Base-by-base conservation (phyloP, 2,797 vertebrate species). In the Micrastur ruficollis region DNA sequence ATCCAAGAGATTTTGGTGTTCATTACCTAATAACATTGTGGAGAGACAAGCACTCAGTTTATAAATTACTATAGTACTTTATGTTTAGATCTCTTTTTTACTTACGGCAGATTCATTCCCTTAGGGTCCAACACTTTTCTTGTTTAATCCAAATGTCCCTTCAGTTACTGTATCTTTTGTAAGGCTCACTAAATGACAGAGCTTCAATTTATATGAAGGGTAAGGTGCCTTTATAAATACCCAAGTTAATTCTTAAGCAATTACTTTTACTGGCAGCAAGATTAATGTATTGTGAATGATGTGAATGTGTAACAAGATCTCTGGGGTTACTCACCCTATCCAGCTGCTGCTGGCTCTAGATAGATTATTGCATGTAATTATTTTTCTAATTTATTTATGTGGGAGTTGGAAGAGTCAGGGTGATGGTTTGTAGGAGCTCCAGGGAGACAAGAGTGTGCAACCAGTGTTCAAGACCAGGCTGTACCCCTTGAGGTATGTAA, bases 221-320 rank as follows among this genome's bases (percentile, higher is more conserved):
- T 89, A 70, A 70, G 56, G 82, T 86, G 83, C 62, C 62, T 81
- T 93, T 89, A 68, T 75, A 94, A 96, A 92, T 83, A 91, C 72
- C 62, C 72, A 68, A 79, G 79, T 68, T 87, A 85, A 71, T 90
- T 86, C 85, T 90, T 70, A 88, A 91, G 84, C 70, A 81, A 80
- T 95, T 94, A 56, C 26, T 96, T 96, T 91, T 76, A 74, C 83
- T 93, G 91, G 66, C 66, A 90, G 78, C 53, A 76, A 87, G 84
- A 92, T 91, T 85, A 94, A 94, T 88, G 73, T 55, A 46, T 65
- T 79, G 89, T 94, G 94, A 89, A 95, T 70, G 36, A 79, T 88
- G 49, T 55, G 84, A 85, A 89, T 75, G 22, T 83, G 79, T 88
- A 90, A 93, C 59, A 53, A 50, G 91, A 72, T 92, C 93, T 80